Evolutionary conservation across 2,797 vertebrate species (phyloP).

Genomic region (Sebastolobus altivelis): DNA sequence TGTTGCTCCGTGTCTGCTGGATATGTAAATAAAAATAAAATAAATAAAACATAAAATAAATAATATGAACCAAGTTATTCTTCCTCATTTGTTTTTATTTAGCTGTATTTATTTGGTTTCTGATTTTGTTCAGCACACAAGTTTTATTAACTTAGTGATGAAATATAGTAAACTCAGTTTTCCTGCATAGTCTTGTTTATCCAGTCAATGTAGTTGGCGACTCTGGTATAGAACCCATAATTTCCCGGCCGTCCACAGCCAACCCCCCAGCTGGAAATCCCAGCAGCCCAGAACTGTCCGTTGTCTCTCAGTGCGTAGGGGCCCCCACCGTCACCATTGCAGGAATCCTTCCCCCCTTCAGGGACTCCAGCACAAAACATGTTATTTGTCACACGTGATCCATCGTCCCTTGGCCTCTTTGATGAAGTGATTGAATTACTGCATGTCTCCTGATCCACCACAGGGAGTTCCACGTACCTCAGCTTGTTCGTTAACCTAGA

Average conservation of each 20-base stretch:
- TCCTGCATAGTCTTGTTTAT: too few relatives aligned
- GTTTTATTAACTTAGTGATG: neutral
- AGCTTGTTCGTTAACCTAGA: conserved; percentile 21
- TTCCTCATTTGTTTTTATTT: neutral
- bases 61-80: neutral
- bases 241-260: conserved; percentile 50
- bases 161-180: neutral
- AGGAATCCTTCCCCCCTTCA: conserved; percentile 68
- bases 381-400: conserved; percentile 65
- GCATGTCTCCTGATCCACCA: conserved; percentile 68
- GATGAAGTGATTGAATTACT: accelerated
- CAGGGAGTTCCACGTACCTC: conserved; percentile 60
- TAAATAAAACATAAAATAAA: too few relatives aligned
- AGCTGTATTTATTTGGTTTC: neutral
- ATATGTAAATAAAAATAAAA: neutral
- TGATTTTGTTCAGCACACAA: neutral
- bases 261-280: conserved; percentile 79
- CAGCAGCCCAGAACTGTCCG: conserved; percentile 64
- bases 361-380: conserved; percentile 81
- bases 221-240: too few relatives aligned
- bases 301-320: conserved; percentile 49
- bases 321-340: conserved; percentile 70
- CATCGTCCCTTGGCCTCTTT: accelerated
- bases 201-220: too few relatives aligned
- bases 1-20: neutral